Evolutionary conservation across 2,113 vertebrate genomes (phyloP).

Genomic region (Brachyistius frenatus): DNA sequence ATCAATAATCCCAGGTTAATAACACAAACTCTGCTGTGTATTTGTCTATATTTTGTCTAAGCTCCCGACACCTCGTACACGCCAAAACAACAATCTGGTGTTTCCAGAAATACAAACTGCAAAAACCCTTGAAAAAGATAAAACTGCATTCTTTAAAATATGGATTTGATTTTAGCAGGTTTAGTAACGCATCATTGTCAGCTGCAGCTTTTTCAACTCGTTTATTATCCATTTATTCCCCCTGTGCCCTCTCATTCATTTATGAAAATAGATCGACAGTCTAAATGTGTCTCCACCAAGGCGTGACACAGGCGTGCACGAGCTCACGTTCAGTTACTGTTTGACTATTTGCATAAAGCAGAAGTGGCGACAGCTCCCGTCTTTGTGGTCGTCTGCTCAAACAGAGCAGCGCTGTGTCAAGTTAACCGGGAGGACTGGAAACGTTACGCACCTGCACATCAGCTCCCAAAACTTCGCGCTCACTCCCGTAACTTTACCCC

Average conservation of each 20-base stretch:
- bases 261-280: not conserved
- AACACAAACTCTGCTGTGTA: no score
- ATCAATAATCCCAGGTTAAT: no score
- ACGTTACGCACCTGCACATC: slow-evolving; percentile 12
- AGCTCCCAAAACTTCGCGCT: not conserved
- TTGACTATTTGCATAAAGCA: slow-evolving; percentile 34
- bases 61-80: no score
- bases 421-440: slow-evolving; percentile 30
- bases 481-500: not conserved
- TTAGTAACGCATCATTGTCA: not conserved
- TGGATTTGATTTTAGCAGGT: no score
- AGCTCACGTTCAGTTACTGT: not conserved
- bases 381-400: slow-evolving; percentile 32
- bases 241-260: not conserved
- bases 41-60: no score
- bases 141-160: not conserved
- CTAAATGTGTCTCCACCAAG: no score
- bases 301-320: no score
- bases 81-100: no score
- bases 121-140: not conserved
- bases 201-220: not conserved
- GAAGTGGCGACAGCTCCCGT: not conserved
- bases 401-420: slow-evolving; percentile 15
- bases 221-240: not conserved
- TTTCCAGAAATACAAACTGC: no score